Evolutionary conservation across 64 coral and sea anemone species (phyloP), one percentile per base, ranked within the genome.

Genomic region (Montipora sp.): DNA sequence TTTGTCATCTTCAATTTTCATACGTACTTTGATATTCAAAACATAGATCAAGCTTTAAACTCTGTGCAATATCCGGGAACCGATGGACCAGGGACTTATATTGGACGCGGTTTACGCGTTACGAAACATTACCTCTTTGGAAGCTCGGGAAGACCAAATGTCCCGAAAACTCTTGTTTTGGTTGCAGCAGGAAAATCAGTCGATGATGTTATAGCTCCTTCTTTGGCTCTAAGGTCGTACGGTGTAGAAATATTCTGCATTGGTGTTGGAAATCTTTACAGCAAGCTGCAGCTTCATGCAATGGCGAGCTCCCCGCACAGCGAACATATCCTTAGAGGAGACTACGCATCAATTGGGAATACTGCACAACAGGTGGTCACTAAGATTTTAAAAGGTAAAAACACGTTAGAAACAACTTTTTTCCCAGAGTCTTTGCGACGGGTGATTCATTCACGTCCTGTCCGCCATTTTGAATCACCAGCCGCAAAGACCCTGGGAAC

Each of bases 1-100:
- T 98, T 98, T 75, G 95, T 94, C 21, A 98, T 98, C 73, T 98
- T 98, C 51, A 98, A 98, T 27, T 98, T 98, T 36, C 95, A 98
- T 83, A 98, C 95, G 1, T 98, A 94, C 78, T 98, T 90, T 14
- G 95, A 98, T 48, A 94, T 93, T 55, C 79, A 90, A 8, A 98
- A 98, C 80, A 94, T 98, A 79, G 87, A 93, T 73, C 83, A 94
- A 49, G 95, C 95, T 0, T 67, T 98, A 8, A 88, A 79, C 13
- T 89, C 84, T 15, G 95, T 98, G 0, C 95, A 98, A 22, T 98
- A 90, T 67, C 95, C 95, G 6, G 95, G 95, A 13, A 94, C 95
- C 6, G 95, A 98, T 61, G 95, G 95, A 4, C 95, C 95, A 73
- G 95, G 95, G 1, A 98, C 95, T 12, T 98, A 98, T 13, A 98